phyloP scores from a whole-genome alignment of 2,797 vertebrate species.

The Lutjanus campechanus region DNA sequence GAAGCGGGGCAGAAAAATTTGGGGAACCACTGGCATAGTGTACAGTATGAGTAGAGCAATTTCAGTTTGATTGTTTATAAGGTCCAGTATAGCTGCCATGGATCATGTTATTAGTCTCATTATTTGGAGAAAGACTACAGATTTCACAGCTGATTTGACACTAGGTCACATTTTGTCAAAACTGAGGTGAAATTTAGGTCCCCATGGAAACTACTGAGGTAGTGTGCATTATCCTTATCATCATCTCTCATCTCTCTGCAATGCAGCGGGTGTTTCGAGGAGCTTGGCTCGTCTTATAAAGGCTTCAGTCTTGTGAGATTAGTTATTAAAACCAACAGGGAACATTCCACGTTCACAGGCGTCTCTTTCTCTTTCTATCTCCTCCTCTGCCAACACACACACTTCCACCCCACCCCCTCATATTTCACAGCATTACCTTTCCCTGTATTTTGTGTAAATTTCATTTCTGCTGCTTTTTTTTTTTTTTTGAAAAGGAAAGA shows the following conservation, averaged over 20 bases:
- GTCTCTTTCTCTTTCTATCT: conserved; percentile 40
- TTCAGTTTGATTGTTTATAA: neutral
- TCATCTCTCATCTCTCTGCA: conserved; percentile 34
- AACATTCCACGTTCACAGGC: conserved; percentile 50
- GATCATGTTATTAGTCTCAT: conserved; percentile 5
- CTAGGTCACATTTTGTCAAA: neutral
- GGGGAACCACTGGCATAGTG: too few relatives aligned
- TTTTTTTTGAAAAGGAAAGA: neutral
- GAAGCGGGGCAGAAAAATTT: too few relatives aligned
- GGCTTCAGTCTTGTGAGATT: conserved; percentile 46
- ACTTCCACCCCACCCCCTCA: neutral
- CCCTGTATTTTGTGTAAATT: conserved; percentile 17
- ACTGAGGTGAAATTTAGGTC: conserved; percentile 2
- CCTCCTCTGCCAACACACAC: conserved; percentile 29
- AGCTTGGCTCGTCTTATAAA: conserved; percentile 51
- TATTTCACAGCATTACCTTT: conserved; percentile 13
- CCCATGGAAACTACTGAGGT: conserved; percentile 16
- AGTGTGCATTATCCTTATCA: conserved; percentile 38
- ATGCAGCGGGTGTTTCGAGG: conserved; percentile 23
- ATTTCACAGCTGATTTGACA: conserved; percentile 25
- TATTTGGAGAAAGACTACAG: neutral
- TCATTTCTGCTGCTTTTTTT: neutral
- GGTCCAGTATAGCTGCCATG: neutral
- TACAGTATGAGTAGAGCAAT: neutral
- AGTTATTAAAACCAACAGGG: conserved; percentile 65